Base-by-base conservation (phyloP, 2,797 vertebrate genomes). In the Hoplostethus atlanticus region DNA sequence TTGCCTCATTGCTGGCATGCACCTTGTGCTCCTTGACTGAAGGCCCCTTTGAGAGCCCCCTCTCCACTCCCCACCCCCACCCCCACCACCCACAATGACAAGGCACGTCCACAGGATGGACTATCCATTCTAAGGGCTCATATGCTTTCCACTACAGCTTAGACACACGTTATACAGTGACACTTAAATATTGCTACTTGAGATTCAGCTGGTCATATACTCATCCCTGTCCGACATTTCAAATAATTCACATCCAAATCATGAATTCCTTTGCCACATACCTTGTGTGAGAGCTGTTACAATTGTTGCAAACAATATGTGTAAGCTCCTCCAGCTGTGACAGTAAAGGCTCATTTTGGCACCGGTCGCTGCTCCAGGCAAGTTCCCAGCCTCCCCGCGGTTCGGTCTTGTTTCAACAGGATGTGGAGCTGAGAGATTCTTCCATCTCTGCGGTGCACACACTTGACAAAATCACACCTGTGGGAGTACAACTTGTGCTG, bases 341-440 rank as follows among this genome's bases (percentile, higher is more conserved):
- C 73, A 62, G 77, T 76, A 73, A 81, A 84, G 71, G 84, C 76
- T 91, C 94, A 94, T 94, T 76, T 92, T 94, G 90, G 90, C 90
- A 91, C 80, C 64, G 75, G 44, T 82, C 83, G 60, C 77, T 74
- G 75, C 76, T 87, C 75, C 88, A 86, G 77, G 52, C 67, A 85
- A 87, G 66, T 90, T 90, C 77, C 86, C 82, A 59, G 79, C 54
- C 38, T 84, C 65, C 51, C 21, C 21, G 63, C 57, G 47, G 56
- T 64, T 85, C 17, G 53, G n/a, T 79, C 34, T 67, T 3, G 66
- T 71, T 83, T 91, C 82, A 90, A 56, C 71, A 54, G 64, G 58
- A 44, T 57, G 57, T 9, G 48, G n/a, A 79, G 58, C 38, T 54
- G 53, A 64, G 70, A 60, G 66, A 63, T 81, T 70, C 85, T 74